Evolutionary conservation across 2,888 invertebrate species (phyloP), one percentile per base, ranked within the genome.

Genomic region (Rapana venosa): DNA sequence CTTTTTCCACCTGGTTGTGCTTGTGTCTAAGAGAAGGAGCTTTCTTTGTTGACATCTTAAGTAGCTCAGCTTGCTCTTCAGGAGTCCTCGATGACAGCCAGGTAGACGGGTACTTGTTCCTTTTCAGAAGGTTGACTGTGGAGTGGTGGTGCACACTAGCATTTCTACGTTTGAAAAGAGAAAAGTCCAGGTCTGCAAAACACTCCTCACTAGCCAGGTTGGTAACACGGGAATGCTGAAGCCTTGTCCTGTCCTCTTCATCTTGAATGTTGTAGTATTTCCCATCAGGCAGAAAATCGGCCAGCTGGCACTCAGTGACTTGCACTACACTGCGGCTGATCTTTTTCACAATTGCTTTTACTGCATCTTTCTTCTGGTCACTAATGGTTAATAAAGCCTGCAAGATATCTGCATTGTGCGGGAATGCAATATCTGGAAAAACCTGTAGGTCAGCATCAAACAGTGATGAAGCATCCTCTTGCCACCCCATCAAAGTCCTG

Each of bases 131-230:
- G 26, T 88, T 88, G 35, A 88, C 56, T 11, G 84, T 74, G 15
- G 77, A 56, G n/a, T 56, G 88, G 35, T 88, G 88, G 56, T 88
- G 88, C n/a, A 83, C 13, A n/a, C 35, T 35, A 22, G 83, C 58
- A 70, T 83, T 81, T 61, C 88, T 81, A 0, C 88, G n/a, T n/a
- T 81, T 88, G 35, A 88, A 88, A 6, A 88, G 56, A 30, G 61
- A 66, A 26, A 83, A 81, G 47, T 88, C 83, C 4, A 83, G n/a
- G 30, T 88, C 88, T 0, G 83, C 70, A 26, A 88, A 88, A 70
- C 84, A 83, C 36, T 61, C 83, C 15, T 83, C 88, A 83, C 81
- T 36, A 20, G 22, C 22, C n/a, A 88, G 36, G 47, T 32, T 87
- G 17, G 87, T 87, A 0, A 87, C 15, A 11, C 58, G 30, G n/a